phyloP scores from a whole-genome alignment of 2,888 invertebrate species.

The Stramonita haemastoma region DNA sequence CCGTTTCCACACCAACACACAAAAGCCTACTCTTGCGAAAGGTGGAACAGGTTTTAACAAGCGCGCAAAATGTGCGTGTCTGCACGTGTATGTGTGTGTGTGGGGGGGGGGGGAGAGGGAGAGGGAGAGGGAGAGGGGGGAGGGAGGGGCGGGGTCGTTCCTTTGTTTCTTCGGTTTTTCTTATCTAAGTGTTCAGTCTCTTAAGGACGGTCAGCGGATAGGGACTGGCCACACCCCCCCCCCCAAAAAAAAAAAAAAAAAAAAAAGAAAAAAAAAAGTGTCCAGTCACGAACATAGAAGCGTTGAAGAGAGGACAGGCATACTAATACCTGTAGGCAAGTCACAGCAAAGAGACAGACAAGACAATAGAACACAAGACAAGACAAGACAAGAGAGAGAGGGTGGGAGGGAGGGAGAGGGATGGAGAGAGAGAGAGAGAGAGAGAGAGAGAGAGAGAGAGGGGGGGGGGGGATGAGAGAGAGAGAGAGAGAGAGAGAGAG shows the following conservation, averaged over 20 bases:
- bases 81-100: background rate
- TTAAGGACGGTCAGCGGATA: too few species aligned
- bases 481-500: background rate
- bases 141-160: background rate
- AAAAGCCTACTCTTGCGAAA: too few species aligned
- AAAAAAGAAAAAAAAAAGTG: background rate
- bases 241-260: background rate
- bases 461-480: background rate
- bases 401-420: conserved; percentile 12
- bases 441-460: background rate
- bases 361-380: too few species aligned
- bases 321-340: background rate
- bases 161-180: background rate
- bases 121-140: background rate
- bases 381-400: background rate
- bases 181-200: background rate
- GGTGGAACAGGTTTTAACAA: too few species aligned
- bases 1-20: too few species aligned
- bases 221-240: too few species aligned
- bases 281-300: background rate
- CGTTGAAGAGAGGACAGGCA: background rate
- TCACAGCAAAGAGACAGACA: background rate
- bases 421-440: conserved; percentile 3
- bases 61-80: too few species aligned
- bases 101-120: background rate